These are phyloP conservation scores for Serrognathus titanus DNA, from an alignment of 2,888 invertebrate species.

Conservation along the genomic window DNA sequence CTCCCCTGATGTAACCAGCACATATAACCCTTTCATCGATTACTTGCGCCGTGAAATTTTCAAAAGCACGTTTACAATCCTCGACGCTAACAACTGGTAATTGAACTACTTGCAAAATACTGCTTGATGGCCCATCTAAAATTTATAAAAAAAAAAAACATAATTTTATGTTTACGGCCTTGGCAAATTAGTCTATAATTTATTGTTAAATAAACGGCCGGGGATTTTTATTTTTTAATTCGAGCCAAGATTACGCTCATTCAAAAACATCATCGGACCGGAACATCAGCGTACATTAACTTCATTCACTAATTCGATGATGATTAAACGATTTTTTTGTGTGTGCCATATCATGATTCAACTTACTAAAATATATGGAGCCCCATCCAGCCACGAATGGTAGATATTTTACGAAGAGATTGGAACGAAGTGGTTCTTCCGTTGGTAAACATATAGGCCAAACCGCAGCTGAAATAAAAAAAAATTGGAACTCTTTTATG, in stretches of 20 bases:
- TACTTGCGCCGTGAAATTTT: conserved; percentile 51
- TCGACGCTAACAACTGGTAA: conserved; percentile 65
- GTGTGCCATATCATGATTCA: not conserved
- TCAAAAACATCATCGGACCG: no score
- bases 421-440: conserved; percentile 52
- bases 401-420: conserved; percentile 55
- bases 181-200: not conserved
- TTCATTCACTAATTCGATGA: not conserved
- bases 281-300: no score
- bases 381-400: conserved; percentile 87
- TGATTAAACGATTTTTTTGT: conserved; percentile 2
- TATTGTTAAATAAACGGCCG: not conserved
- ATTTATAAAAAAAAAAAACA: conserved; percentile 4
- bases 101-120: conserved; percentile 63
- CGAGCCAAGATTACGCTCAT: no score
- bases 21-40: conserved; percentile 67
- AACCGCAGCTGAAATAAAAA: conserved; percentile 56
- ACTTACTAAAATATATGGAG: conserved; percentile 66
- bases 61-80: conserved; percentile 59
- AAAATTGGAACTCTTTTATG: not conserved
- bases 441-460: conserved; percentile 74
- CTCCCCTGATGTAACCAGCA: conserved; percentile 63
- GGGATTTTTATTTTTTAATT: no score
- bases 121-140: conserved; percentile 66
- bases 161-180: no score